Percentiles rank a stretch among this genome's conserved stretches.
Evolutionary conservation across 2,888 invertebrate genomes (phyloP).

Genomic region (Polymixis lichenea): DNA sequence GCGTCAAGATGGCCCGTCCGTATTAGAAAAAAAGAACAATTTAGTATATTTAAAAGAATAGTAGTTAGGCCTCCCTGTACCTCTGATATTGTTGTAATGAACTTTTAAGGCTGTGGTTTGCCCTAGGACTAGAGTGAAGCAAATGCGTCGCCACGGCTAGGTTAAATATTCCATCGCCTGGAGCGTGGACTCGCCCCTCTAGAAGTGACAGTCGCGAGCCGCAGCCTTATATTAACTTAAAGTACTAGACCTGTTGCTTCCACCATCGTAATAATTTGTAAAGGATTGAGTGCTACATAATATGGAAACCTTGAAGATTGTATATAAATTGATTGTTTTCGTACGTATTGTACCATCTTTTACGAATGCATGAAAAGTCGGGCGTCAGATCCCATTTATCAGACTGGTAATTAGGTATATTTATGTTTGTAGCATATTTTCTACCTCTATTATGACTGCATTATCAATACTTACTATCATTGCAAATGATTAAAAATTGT

Average conservation of each 20-base stretch:
- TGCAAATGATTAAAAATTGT: slow-evolving; percentile 56
- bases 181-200: background rate
- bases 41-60: slow-evolving; percentile 35
- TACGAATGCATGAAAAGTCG: slow-evolving; percentile 17
- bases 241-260: slow-evolving; percentile 32
- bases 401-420: slow-evolving; percentile 52
- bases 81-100: slow-evolving; percentile 34
- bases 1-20: slow-evolving; percentile 48
- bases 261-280: slow-evolving; percentile 36
- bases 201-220: background rate
- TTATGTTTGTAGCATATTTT: slow-evolving; percentile 63
- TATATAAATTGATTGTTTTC: slow-evolving; percentile 5
- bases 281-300: slow-evolving; percentile 40
- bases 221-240: slow-evolving; percentile 9
- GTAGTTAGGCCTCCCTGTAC: slow-evolving; percentile 24
- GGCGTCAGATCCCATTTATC: slow-evolving; percentile 20
- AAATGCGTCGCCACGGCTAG: background rate
- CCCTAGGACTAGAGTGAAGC: background rate
- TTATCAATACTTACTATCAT: slow-evolving; percentile 55
- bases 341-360: slow-evolving; percentile 14
- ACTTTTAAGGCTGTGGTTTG: slow-evolving; percentile 21
- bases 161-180: background rate
- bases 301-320: slow-evolving; percentile 25
- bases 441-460: slow-evolving; percentile 61
- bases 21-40: slow-evolving; percentile 33